A percentile compares a stretch with the other conserved stretches of the same genome.
phyloP scores from a whole-genome alignment of 2,113 vertebrate species.

The Hipposideros armiger region DNA sequence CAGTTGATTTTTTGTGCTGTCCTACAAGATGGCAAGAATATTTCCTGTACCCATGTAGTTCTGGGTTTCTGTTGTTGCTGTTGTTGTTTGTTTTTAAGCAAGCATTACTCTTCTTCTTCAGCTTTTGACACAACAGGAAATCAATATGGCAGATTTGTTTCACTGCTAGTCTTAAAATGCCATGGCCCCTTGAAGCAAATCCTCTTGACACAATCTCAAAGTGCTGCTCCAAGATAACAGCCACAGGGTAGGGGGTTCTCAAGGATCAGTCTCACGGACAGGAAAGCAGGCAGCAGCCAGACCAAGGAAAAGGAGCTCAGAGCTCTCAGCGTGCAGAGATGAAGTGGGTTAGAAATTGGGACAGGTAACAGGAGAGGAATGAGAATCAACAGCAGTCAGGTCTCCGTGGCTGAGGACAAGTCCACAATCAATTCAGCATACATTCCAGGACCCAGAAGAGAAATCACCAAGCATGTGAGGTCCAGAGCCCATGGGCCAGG shows the following conservation, averaged over 20 bases:
- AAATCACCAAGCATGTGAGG: not conserved
- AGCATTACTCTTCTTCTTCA: not conserved
- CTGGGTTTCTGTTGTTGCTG: not conserved
- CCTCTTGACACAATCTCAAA: not conserved
- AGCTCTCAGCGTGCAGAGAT: not conserved
- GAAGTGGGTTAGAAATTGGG: not conserved
- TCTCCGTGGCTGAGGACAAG: not conserved
- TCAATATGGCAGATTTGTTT: not conserved
- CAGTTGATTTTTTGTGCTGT: not conserved
- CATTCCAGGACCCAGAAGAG: not conserved
- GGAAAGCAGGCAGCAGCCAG: not conserved
- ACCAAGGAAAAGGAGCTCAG: not conserved
- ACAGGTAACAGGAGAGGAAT: not conserved
- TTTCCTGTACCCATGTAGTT: not conserved
- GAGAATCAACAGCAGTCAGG: not conserved
- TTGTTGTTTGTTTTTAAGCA: not conserved
- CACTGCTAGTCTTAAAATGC: not conserved
- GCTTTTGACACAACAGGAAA: constrained; percentile 46
- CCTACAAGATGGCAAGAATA: not conserved
- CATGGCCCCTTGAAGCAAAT: not conserved
- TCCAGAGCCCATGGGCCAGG: not conserved
- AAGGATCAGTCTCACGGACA: not conserved
- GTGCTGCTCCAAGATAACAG: not conserved
- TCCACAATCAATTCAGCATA: not conserved
- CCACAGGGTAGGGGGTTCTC: not conserved